These are phyloP conservation scores for Zosterops lateralis DNA, from an alignment of 2,113 vertebrate genomes.

Conservation along the genomic window DNA sequence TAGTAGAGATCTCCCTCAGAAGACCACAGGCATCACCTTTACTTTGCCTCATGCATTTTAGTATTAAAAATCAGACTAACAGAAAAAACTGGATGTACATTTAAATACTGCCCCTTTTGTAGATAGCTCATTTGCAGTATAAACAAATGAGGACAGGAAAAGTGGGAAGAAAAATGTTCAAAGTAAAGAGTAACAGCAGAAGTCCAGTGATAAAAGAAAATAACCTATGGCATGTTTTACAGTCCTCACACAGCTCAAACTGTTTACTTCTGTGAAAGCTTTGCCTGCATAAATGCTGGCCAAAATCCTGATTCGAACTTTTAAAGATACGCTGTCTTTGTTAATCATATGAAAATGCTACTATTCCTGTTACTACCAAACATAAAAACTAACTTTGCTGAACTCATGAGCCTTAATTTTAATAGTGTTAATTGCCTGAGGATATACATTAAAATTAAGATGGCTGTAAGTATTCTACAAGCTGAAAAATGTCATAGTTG, in stretches of 20 bases:
- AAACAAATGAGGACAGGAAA: neutral
- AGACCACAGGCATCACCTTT: neutral
- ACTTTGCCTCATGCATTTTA: neutral
- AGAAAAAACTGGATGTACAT: neutral
- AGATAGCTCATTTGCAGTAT: neutral
- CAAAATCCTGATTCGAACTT: neutral
- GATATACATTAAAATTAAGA: slow-evolving; percentile 4
- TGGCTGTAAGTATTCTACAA: slow-evolving; percentile 1
- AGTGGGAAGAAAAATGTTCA: neutral
- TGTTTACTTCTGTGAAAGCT: neutral
- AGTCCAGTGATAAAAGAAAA: neutral
- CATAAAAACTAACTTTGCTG: neutral
- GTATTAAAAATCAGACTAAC: neutral
- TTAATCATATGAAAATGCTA: neutral
- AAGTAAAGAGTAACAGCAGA: neutral
- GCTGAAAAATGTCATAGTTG: neutral
- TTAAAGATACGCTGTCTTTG: neutral
- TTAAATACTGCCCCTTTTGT: neutral
- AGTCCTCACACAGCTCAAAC: neutral
- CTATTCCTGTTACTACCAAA: neutral
- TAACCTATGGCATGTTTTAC: rapidly evolving
- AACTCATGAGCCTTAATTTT: neutral
- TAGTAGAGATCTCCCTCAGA: neutral
- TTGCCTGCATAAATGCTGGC: neutral
- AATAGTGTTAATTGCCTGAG: neutral